These are phyloP conservation scores for Nymphalis c-album DNA, from an alignment of 2,888 invertebrate species.

Conservation along the genomic window DNA sequence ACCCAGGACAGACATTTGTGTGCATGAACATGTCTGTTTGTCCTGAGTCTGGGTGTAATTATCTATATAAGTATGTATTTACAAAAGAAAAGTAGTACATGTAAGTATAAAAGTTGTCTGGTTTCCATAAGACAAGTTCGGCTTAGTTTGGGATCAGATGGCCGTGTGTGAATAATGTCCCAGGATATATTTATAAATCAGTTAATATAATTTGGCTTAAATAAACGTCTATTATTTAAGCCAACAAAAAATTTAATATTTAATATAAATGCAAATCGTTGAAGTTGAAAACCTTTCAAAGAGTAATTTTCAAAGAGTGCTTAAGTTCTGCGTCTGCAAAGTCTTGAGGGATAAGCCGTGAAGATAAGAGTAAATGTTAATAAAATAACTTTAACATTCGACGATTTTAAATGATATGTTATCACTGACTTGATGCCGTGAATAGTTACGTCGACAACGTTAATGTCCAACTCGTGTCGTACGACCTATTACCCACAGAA, in stretches of 20 bases:
- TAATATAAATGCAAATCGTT: conserved; percentile 1
- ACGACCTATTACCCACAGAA: background rate
- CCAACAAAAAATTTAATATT: background rate
- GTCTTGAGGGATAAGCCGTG: background rate
- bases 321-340: background rate
- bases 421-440: conserved; percentile 18
- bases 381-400: background rate
- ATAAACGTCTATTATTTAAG: too few species aligned
- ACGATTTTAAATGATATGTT: conserved; percentile 13
- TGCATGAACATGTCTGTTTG: too few species aligned
- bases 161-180: too few species aligned
- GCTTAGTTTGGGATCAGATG: too few species aligned
- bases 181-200: too few species aligned
- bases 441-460: conserved; percentile 2
- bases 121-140: too few species aligned
- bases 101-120: too few species aligned
- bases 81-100: too few species aligned
- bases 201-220: too few species aligned
- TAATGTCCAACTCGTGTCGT: conserved; percentile 6
- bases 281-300: conserved; percentile 6
- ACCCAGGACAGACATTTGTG: too few species aligned
- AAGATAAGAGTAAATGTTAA: conserved; percentile 13
- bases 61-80: too few species aligned
- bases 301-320: conserved; percentile 2
- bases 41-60: too few species aligned